A percentile compares a stretch with the other conserved stretches of the same genome.
Evolutionary conservation across 2,113 vertebrate genomes (phyloP).

Genomic region (Stercorarius parasiticus): DNA sequence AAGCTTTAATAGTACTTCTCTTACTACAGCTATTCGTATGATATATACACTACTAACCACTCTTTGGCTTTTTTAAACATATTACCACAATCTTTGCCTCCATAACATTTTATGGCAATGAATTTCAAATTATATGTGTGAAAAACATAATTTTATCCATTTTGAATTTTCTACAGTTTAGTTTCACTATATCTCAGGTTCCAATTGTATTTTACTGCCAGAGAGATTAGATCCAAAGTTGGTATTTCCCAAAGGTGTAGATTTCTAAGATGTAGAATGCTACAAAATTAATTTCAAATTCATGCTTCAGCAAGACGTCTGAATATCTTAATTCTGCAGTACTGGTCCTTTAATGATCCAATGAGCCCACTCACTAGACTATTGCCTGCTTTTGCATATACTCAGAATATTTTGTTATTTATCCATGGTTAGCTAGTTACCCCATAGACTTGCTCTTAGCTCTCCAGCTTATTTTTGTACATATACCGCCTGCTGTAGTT

Average conservation of each 20-base stretch:
- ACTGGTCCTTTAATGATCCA: not conserved
- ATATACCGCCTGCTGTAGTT: not conserved
- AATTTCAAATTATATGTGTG: not conserved
- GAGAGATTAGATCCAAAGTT: not conserved
- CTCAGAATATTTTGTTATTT: not conserved
- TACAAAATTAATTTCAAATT: not conserved
- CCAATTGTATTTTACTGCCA: not conserved
- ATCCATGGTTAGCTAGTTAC: not conserved
- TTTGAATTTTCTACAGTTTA: not conserved
- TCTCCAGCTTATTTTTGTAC: not conserved
- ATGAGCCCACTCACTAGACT: not conserved
- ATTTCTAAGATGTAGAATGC: not conserved
- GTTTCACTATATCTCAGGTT: not conserved
- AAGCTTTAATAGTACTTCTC: not conserved
- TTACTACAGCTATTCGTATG: not conserved
- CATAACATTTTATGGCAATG: not conserved
- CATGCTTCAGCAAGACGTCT: not conserved
- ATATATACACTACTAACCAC: not conserved
- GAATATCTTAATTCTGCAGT: not conserved
- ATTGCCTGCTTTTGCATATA: not conserved
- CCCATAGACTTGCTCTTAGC: not conserved
- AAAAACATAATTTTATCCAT: not conserved
- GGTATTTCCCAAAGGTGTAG: not conserved
- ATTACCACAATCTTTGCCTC: not conserved
- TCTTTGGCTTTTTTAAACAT: not conserved